These are phyloP conservation scores for Bujurquina vittata DNA, from an alignment of 2,113 vertebrate genomes.

Conservation along the genomic window DNA sequence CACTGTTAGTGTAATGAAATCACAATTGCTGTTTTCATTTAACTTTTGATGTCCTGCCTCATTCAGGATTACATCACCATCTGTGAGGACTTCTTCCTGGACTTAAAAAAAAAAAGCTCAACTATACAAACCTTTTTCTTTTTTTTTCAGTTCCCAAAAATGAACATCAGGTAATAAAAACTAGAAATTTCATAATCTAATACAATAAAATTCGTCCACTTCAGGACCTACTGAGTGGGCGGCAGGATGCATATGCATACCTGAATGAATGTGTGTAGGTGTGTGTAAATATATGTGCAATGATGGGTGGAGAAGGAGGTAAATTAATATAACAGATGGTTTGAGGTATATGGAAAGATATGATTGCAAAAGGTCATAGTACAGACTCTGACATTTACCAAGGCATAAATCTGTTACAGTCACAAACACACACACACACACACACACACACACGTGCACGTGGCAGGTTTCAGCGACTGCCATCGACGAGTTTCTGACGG, in stretches of 20 bases:
- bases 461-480: neutral
- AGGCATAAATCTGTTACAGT: constrained; percentile 36
- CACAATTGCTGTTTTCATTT: neutral
- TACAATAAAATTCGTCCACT: neutral
- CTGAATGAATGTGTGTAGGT: neutral
- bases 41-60: constrained; percentile 6
- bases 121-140: neutral
- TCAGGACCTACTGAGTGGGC: neutral
- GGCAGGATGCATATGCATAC: neutral
- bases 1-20: constrained; percentile 32
- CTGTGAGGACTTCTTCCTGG: neutral
- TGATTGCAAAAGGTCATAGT: constrained; percentile 66
- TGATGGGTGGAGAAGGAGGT: constrained; percentile 24
- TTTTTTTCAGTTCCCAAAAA: neutral
- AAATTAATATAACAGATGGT: constrained; percentile 63
- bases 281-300: neutral
- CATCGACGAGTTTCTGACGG: neutral
- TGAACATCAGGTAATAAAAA: neutral
- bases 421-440: constrained; percentile 17
- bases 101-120: neutral
- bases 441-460: constrained; percentile 14
- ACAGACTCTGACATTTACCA: constrained; percentile 63
- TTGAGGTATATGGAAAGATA: constrained; percentile 45
- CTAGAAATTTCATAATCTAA: neutral
- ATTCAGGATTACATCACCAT: constrained; percentile 13